Evolutionary conservation across 2,797 vertebrate genomes (phyloP), one percentile per base, ranked within the genome.

Genomic region (Clarias laeviceps): DNA sequence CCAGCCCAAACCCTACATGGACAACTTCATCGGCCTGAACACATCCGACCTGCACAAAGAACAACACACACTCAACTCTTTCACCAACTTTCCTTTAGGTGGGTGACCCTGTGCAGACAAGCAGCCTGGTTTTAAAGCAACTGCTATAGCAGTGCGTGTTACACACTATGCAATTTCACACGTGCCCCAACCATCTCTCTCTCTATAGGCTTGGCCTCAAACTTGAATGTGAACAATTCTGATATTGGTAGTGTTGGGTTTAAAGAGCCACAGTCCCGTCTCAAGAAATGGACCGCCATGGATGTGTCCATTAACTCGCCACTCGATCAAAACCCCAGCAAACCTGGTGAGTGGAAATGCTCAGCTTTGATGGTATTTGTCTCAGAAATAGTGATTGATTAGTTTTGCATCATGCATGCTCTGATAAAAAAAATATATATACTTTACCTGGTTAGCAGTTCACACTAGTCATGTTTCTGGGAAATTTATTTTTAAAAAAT

Each of bases 221-320:
- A 97, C 95, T 95, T 97, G 97, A 99, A 98, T 99, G 97, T 98
- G 97, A 96, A 96, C 95, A 94, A 86, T 86, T 88, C 98, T 95
- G 98, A 99, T 90, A 94, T 99, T 94, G 96, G 96, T 93, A 96
- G 96, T 92, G 94, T 97, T 95, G 92, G 91, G 89, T 95, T 93
- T 91, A 99, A 99, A 95, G 98, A 99, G 95, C 97, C 98, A 86
- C 97, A 99, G 90, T 99, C 98, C 93, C 96, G 97, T 91, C 90
- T 99, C 92, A 98, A 97, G 94, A 99, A 99, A 92, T 97, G 98
- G 95, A 99, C 97, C 90, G 97, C 97, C 89, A 96, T 97, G 94
- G 98, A 97, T 93, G 95, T 96, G 92, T 96, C 96, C 89, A 94
- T 94, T 89, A 97, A 95, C 94, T 94, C 95, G 76, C 96, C 98